These are phyloP conservation scores for Corythornis vintsioides DNA, from an alignment of 2,113 vertebrate genomes.

Conservation along the genomic window DNA sequence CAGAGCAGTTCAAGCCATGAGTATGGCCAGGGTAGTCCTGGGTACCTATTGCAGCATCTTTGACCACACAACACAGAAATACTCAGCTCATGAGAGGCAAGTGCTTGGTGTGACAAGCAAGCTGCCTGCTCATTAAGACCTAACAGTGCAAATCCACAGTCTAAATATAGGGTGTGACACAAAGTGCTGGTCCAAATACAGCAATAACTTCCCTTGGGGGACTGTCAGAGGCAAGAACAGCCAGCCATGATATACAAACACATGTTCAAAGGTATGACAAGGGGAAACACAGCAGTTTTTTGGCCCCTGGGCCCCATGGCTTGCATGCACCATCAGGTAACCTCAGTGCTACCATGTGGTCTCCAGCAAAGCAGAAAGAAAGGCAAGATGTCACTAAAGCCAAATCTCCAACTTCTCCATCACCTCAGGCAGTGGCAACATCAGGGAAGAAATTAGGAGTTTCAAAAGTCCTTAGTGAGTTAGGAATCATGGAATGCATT, in stretches of 20 bases:
- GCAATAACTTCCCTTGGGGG: not conserved
- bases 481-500: not conserved
- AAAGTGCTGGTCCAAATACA: not conserved
- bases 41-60: not conserved
- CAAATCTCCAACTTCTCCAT: not conserved
- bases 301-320: not conserved
- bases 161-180: not conserved
- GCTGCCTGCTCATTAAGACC: not conserved
- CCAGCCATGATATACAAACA: not conserved
- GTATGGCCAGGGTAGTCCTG: not conserved
- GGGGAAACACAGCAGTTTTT: not conserved
- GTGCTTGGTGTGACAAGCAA: not conserved
- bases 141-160: conserved; percentile 41
- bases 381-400: not conserved
- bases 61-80: not conserved
- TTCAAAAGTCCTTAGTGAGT: not conserved
- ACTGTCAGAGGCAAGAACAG: not conserved
- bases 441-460: not conserved
- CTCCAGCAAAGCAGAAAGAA: not conserved
- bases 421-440: not conserved
- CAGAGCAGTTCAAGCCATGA: not conserved
- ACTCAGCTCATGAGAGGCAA: rapidly evolving
- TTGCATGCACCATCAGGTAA: not conserved
- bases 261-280: not conserved
- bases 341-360: not conserved